Base-by-base conservation (phyloP, 1,140 invertebrate genomes). In the Drosophila persimilis region DNA sequence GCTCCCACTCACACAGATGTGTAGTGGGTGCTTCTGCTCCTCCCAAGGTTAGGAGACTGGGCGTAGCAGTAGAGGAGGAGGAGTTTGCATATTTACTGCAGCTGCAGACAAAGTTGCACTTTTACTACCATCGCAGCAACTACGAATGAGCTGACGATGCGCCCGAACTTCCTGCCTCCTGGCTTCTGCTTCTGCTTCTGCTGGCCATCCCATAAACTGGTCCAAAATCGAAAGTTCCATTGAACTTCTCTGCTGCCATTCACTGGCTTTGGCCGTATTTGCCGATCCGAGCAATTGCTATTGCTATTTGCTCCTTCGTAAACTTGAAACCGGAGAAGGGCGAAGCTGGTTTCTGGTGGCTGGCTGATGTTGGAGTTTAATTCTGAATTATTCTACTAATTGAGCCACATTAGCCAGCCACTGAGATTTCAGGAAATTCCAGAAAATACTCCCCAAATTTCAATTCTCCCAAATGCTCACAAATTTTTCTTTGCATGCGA, bases 201-300 rank as follows among this genome's bases (percentile, higher is more conserved):
- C 65, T 39, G 43, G 5, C 8, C 39, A 29, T 11, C 41, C 44
- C 62, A 48, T 75, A 78, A 84, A 79, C 71, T 72, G 63, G 55
- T 69, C 41, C 60, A 84, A 84, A 84, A 84, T 84, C 81, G 80
- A 84, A 84, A 84, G 81, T 84, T 80, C 35, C 57, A 86, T 74
- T 73, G 77, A 84, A 86, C 69, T 72, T 79, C 31, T 35, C 8
- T 29, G 55, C 53, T 31, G 29, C 53, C 53, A 3, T 15, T 47
- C 22, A 6, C 46, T 39, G 56, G 31, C 31, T 35, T 45, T 22
- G 22, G 47, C 29, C 24, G 52, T 35, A 44, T 41, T 50, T 59
- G 48, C 64, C 55, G 43, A 41, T 46, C n/a, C n/a, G 24, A 45
- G 15, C 46, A 43, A 17, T 35, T 20, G 29, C 39, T 41, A 17